A percentile compares a stretch with the other conserved stretches of the same genome.
phyloP scores from a whole-genome alignment of 2,888 invertebrate species.

The Sarcophaga subvicina region DNA sequence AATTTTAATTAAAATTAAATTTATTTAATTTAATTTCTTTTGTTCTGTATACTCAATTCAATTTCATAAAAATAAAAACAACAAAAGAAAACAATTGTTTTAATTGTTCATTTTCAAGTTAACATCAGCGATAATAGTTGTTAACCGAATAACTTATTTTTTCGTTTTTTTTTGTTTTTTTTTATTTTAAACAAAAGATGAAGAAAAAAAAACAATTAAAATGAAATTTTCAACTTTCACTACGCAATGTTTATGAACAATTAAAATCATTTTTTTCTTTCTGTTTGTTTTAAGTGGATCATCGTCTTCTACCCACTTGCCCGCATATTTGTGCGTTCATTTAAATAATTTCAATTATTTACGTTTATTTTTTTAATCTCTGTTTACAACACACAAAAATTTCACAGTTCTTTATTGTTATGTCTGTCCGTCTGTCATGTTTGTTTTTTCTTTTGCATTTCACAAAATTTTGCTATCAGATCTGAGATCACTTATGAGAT shows the following conservation, averaged over 20 bases:
- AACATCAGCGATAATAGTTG: background rate
- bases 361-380: background rate
- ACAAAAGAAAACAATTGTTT: background rate
- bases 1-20: too few relatives aligned
- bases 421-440: background rate
- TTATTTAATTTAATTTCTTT: background rate
- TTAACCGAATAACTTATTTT: background rate
- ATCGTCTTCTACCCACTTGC: slow-evolving; percentile 17
- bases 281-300: slow-evolving; percentile 3
- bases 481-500: slow-evolving; percentile 2
- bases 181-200: background rate
- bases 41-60: background rate
- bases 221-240: slow-evolving; percentile 50
- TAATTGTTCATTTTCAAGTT: background rate
- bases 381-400: background rate
- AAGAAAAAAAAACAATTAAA: background rate
- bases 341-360: slow-evolving; percentile 8
- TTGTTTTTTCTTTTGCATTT: background rate
- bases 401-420: background rate
- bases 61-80: background rate
- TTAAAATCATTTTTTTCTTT: background rate
- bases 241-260: slow-evolving; percentile 25
- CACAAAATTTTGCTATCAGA: slow-evolving; percentile 12
- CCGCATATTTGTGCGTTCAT: background rate
- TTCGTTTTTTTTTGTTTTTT: too few relatives aligned